phyloP scores from a whole-genome alignment of 2,888 invertebrate species.

The Xanthorhoe spadicearia region DNA sequence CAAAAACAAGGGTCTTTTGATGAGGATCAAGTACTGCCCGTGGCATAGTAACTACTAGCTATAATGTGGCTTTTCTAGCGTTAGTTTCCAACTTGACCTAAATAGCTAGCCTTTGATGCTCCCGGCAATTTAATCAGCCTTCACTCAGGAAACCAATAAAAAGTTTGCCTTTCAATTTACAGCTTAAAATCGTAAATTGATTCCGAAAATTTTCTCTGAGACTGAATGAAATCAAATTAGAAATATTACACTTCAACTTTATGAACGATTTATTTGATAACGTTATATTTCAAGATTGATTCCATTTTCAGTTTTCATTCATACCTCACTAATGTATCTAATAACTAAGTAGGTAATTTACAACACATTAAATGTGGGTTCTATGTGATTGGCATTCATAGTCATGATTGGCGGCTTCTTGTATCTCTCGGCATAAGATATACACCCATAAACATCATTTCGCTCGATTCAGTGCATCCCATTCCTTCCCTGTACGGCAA shows the following conservation, averaged over 20 bases:
- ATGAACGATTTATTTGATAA: neutral
- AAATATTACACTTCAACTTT: neutral
- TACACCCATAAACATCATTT: no score
- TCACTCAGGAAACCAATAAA: slow-evolving; percentile 33
- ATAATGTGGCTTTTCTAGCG: slow-evolving; percentile 12
- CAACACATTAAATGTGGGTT: no score
- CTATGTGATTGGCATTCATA: no score
- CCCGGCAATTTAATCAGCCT: slow-evolving; percentile 44
- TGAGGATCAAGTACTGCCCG: slow-evolving; percentile 41
- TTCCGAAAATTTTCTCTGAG: slow-evolving; percentile 9
- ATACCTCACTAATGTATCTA: no score
- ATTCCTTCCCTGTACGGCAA: no score
- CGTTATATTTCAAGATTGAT: neutral
- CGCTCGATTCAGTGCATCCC: no score
- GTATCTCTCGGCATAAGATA: no score
- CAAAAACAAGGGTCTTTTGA: slow-evolving; percentile 49
- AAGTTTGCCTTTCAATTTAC: slow-evolving; percentile 25
- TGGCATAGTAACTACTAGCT: neutral
- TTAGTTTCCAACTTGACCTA: slow-evolving; percentile 47
- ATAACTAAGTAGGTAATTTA: no score
- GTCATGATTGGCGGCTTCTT: no score
- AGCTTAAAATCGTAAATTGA: slow-evolving; percentile 16
- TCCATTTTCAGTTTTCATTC: no score
- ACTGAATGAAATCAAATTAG: slow-evolving; percentile 8
- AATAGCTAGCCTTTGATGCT: slow-evolving; percentile 51